phyloP scores from a whole-genome alignment of 2,888 invertebrate species.

The Clunio marinus region DNA sequence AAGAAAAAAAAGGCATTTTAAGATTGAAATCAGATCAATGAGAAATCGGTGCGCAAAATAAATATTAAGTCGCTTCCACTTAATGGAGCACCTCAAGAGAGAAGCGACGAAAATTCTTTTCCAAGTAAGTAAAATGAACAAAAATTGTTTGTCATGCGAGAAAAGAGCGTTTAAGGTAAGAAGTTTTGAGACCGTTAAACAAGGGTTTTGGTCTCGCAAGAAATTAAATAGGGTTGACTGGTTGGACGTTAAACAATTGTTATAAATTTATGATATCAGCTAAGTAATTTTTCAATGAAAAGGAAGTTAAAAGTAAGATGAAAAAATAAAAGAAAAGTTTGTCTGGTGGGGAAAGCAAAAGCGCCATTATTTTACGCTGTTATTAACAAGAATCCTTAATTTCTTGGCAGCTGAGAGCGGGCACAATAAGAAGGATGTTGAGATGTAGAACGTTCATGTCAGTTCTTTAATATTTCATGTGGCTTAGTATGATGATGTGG shows the following conservation, averaged over 20 bases:
- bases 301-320: background rate
- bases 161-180: background rate
- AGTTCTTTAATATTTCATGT: too few relatives aligned
- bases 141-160: background rate
- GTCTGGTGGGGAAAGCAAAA: too few relatives aligned
- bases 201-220: slow-evolving; percentile 12
- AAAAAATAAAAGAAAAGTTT: too few relatives aligned
- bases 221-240: slow-evolving; percentile 30
- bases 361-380: background rate
- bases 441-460: too few relatives aligned
- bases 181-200: slow-evolving; percentile 1
- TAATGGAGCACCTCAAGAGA: background rate
- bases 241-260: slow-evolving; percentile 26
- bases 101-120: background rate
- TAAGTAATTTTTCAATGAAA: background rate
- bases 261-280: slow-evolving; percentile 16
- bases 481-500: too few relatives aligned
- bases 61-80: slow-evolving; percentile 18
- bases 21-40: slow-evolving; percentile 30
- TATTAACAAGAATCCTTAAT: background rate
- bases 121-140: background rate
- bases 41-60: slow-evolving; percentile 23
- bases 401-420: too few relatives aligned
- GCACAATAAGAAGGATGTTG: too few relatives aligned
- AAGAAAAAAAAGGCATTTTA: background rate